phyloP scores from a whole-genome alignment of 2,888 invertebrate genomes.

The Toxonevra muliebris region DNA sequence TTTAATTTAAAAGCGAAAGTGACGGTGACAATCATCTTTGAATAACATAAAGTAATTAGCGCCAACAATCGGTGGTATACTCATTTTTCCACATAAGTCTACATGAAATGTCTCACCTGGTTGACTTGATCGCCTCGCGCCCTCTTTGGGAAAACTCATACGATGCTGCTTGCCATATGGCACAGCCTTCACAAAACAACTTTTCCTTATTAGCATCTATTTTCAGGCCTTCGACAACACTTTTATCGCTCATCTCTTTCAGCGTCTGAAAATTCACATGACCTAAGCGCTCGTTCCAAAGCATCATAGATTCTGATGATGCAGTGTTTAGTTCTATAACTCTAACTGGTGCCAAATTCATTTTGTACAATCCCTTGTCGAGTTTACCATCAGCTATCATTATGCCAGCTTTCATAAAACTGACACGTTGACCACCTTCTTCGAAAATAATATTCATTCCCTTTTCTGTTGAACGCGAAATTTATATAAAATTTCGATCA shows the following conservation, averaged over 20 bases:
- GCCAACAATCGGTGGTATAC: too few relatives aligned
- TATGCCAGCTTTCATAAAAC: conserved; percentile 24
- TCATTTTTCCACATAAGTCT: conserved; percentile 27
- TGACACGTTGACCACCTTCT: conserved; percentile 29
- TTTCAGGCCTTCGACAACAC: conserved; percentile 28
- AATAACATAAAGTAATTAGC: too few relatives aligned
- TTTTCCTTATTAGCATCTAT: too few relatives aligned
- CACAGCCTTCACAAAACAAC: conserved; percentile 35
- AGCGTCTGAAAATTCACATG: conserved; percentile 34
- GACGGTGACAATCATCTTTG: too few relatives aligned
- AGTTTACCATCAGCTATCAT: conserved; percentile 35
- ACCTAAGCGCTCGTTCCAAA: conserved; percentile 35
- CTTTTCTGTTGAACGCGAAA: conserved; percentile 26
- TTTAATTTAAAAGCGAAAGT: too few relatives aligned
- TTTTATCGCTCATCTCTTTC: conserved; percentile 23
- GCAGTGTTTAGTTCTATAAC: conserved; percentile 26
- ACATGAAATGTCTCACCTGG: conserved; percentile 34
- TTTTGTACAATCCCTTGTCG: conserved; percentile 33
- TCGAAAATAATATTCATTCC: conserved; percentile 33
- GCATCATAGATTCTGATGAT: conserved; percentile 6
- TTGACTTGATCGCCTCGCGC: conserved; percentile 25
- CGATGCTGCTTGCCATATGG: conserved; percentile 22
- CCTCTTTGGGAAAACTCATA: conserved; percentile 7
- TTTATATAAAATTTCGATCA: conserved; percentile 28
- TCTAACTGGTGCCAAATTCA: conserved; percentile 32